Base-by-base conservation (phyloP, 2,797 vertebrate species). In the Cyclopterus lumpus region DNA sequence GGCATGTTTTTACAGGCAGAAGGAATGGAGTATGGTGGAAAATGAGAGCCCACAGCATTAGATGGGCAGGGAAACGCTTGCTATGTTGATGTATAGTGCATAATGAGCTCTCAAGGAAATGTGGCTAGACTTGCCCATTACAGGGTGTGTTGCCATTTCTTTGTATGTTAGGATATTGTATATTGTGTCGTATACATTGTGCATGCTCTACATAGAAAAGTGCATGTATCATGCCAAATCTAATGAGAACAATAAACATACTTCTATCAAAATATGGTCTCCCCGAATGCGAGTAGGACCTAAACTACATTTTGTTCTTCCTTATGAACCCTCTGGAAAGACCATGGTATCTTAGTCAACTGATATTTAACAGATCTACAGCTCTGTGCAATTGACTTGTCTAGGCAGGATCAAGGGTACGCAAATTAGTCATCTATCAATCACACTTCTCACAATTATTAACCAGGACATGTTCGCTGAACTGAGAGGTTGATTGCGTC, bases 361-460 rank as follows among this genome's bases (percentile, higher is more conserved):
- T 75, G 72, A 63, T 75, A 53, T 77, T 75, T 55, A 64, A 81
- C 77, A 55, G 30, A 62, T 84, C 81, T 78, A 67, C 71, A 15
- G 46, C 73, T 71, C 16, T 69, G 51, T 70, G 34, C 30, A 63
- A 51, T 48, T 55, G 63, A 74, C 73, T 65, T 71, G 72, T 67
- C 44, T 70, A 53, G 55, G 64, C 65, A 61, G 20, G 67, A 73
- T 73, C 71, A 77, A 67, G 75, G 54, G 44, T 79, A 59, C 30
- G 22, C 63, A 81, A 86, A 90, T 93, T 82, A 90, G 86, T 92
- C 75, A 94, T 70, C 81, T 51, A 87, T 88, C 82, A 61, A 54
- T 85, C 77, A 77, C 83, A 73, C 60, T 62, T 85, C 80, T 67
- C 67, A 61, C 54, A 93, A 93, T 93, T 82, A 93, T 93, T 93